Conservation (phyloP, 1,140 invertebrate species). For the Neodiprion lecontei region DNA sequence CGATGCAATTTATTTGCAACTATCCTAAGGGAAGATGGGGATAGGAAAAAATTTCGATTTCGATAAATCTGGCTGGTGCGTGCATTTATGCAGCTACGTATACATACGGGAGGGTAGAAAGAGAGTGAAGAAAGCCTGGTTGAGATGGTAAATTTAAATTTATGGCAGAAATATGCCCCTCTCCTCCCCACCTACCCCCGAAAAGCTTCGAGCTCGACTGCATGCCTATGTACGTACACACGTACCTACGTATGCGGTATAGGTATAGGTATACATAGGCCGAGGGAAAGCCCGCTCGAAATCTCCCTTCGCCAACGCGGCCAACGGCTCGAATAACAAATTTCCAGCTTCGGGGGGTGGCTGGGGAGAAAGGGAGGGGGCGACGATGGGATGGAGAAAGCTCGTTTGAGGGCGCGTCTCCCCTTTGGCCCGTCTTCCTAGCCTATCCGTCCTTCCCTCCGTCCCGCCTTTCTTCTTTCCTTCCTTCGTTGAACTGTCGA, state of each 20-base stretch:
- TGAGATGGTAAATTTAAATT: not conserved
- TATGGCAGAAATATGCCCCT: not conserved
- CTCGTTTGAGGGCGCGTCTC: not conserved
- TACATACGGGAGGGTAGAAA: not conserved
- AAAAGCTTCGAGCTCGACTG: not conserved
- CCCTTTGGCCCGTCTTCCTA: too few relatives aligned
- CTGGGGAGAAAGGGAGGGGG: not conserved
- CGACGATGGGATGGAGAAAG: not conserved
- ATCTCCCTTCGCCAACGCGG: too few relatives aligned
- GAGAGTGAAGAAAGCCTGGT: constrained; percentile 17
- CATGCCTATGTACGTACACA: not conserved
- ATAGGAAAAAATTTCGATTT: too few relatives aligned
- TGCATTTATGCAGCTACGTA: too few relatives aligned
- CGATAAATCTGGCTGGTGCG: too few relatives aligned
- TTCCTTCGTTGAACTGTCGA: too few relatives aligned
- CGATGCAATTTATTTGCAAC: too few relatives aligned
- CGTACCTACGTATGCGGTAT: not conserved
- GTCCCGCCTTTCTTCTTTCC: too few relatives aligned
- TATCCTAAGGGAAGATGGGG: too few relatives aligned
- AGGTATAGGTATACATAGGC: not conserved
- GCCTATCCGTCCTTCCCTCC: too few relatives aligned
- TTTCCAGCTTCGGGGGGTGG: constrained; percentile 22
- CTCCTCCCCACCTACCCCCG: not conserved
- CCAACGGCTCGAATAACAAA: constrained; percentile 10
- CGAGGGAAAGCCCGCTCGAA: too few relatives aligned